Conservation (phyloP, 2,797 vertebrate genomes). For the Lacerta agilis region DNA sequence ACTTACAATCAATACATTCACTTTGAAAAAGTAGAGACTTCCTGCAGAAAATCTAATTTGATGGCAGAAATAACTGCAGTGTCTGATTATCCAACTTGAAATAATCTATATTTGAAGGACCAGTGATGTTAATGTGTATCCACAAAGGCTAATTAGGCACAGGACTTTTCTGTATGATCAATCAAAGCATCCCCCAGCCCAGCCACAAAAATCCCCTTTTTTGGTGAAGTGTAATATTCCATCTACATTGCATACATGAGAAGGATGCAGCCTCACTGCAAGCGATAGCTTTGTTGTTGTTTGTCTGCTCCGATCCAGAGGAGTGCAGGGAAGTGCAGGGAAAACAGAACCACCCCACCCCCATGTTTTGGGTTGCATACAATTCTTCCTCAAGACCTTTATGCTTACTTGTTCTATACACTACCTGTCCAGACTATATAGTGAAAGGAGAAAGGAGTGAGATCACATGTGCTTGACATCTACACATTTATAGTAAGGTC, state of each 20-base stretch:
- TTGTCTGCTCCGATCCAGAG: neutral
- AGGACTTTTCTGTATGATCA: neutral
- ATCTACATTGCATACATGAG: neutral
- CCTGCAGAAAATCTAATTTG: conserved; percentile 14
- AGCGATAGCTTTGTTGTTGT: neutral
- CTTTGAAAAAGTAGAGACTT: conserved; percentile 20
- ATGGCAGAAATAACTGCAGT: neutral
- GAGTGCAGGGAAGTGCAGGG: neutral
- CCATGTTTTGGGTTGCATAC: neutral
- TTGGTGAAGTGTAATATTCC: neutral
- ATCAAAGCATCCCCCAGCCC: neutral
- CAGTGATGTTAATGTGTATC: conserved; percentile 13
- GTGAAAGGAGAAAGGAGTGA: too few relatives aligned
- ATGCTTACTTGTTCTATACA: neutral
- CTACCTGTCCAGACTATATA: neutral
- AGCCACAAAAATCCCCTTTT: neutral
- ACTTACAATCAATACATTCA: conserved; percentile 10
- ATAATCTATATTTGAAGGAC: conserved; percentile 1
- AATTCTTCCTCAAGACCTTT: neutral
- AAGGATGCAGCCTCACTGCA: neutral
- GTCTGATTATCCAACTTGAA: conserved; percentile 6
- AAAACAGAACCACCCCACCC: too few relatives aligned
- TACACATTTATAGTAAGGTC: too few relatives aligned
- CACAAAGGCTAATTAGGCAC: conserved; percentile 11
- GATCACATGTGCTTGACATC: too few relatives aligned